Base-by-base conservation (phyloP, 2,888 invertebrate species). In the Idaea aversata region DNA sequence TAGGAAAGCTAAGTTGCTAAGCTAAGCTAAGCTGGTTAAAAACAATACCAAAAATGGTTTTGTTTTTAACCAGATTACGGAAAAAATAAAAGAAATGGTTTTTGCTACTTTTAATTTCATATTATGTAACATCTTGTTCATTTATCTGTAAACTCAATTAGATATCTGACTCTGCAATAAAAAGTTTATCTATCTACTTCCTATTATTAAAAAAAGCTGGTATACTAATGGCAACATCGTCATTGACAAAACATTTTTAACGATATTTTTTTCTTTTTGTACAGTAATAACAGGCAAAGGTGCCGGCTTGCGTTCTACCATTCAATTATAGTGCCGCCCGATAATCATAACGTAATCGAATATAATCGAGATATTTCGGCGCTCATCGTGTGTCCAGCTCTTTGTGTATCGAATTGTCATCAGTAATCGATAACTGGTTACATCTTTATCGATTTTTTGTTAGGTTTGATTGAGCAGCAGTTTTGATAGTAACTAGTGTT, bases 261-360 rank as follows among this genome's bases (percentile, higher is more conserved):
- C 61, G 35, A 16, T 68, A 71, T 67, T 67, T 67, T 69, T 69
- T 68, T 68, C 38, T 63, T 61, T 65, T 59, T 73, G 73, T 75
- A 77, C 78, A 75, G 75, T 87, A 87, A 88, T 88, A 79, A 86
- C 79, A 84, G 86, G 72, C 66, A 67, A 65, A 75, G 72, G 68
- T 68, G 71, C 74, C 72, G 72, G 63, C 72, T 67, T 70, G 74
- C 74, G 73, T 70, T 75, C 74, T 71, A 74, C 72, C 77, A 75
- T 81, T 81, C 83, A 83, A 83, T 83, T 82, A 81, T 70, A 66
- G 38, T n/a, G 61, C 91, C 91, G 93, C 85, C 81, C 88, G 86
- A 84, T 89, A 88, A 92, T 92, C 90, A 88, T 81, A 81, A 81
- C 77, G 83, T 87, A 89, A 88, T 88, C 86, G 86, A 82, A 84